Percentiles rank a stretch among this genome's conserved stretches.
These are phyloP conservation scores for Aelia acuminata DNA, from an alignment of 2,888 invertebrate species.

Conservation along the genomic window DNA sequence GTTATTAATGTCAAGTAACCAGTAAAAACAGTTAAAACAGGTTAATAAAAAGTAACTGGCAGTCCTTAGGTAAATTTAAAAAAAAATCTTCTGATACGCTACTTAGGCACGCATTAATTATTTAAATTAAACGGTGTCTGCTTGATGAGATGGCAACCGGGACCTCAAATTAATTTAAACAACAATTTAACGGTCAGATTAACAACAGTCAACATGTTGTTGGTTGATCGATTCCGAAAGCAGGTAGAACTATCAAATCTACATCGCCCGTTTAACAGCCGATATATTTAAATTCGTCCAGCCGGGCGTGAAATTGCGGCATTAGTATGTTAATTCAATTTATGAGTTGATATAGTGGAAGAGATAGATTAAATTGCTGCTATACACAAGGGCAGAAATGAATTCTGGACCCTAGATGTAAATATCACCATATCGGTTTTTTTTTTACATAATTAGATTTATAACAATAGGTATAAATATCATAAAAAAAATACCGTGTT, in stretches of 20 bases:
- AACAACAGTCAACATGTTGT: background rate
- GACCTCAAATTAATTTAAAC: background rate
- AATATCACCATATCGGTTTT: no score
- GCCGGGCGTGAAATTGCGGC: background rate
- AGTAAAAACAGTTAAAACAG: no score
- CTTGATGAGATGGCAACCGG: background rate
- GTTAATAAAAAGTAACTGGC: no score
- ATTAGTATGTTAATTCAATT: constrained; percentile 42
- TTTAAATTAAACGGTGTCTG: background rate
- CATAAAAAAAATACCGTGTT: no score
- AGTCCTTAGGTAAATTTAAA: background rate
- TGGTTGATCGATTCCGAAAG: background rate
- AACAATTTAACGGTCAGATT: background rate
- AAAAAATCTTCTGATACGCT: background rate
- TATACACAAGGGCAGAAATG: background rate
- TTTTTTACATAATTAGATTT: no score
- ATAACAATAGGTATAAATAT: no score
- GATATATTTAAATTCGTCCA: background rate
- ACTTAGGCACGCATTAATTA: background rate
- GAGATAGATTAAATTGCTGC: background rate
- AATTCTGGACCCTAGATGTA: no score
- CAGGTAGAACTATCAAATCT: background rate
- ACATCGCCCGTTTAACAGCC: background rate
- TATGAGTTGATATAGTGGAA: background rate
- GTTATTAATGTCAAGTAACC: no score